phyloP scores from a whole-genome alignment of 2,888 invertebrate genomes.

The Autographa pulchrina region DNA sequence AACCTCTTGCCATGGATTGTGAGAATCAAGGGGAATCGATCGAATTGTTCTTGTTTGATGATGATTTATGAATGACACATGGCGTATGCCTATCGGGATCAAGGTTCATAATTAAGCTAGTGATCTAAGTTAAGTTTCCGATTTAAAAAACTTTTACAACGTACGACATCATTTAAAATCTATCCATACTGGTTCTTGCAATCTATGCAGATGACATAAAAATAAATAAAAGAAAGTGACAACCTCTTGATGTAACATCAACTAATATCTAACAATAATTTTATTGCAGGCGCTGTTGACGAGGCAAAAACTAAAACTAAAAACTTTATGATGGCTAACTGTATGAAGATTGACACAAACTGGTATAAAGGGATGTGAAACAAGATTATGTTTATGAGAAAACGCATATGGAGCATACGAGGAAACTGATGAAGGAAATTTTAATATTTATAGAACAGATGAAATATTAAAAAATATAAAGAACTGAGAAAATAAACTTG shows the following conservation, averaged over 20 bases:
- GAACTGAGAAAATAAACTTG: background rate
- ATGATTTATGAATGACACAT: too few species aligned
- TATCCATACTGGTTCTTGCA: slow-evolving; percentile 9
- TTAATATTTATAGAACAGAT: slow-evolving; percentile 20
- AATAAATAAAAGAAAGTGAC: slow-evolving; percentile 53
- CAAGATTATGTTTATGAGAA: slow-evolving; percentile 43
- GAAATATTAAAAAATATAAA: background rate
- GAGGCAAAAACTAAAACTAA: slow-evolving; percentile 40
- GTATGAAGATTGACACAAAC: slow-evolving; percentile 44
- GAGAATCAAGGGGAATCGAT: background rate
- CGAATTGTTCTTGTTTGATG: too few species aligned
- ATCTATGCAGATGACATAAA: slow-evolving; percentile 36
- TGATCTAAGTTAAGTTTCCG: too few species aligned
- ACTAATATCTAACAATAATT: slow-evolving; percentile 41
- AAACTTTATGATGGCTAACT: slow-evolving; percentile 43
- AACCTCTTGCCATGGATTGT: background rate
- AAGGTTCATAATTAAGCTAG: background rate
- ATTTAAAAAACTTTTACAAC: too few species aligned
- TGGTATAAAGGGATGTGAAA: slow-evolving; percentile 50
- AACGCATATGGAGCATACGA: slow-evolving; percentile 11
- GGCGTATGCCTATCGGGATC: too few species aligned
- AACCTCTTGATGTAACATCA: slow-evolving; percentile 34
- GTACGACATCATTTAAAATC: background rate
- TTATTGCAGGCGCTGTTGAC: slow-evolving; percentile 47
- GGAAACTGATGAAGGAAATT: slow-evolving; percentile 36